These are phyloP conservation scores for Nesidiocoris tenuis DNA, from an alignment of 2,888 invertebrate genomes.

Conservation along the genomic window DNA sequence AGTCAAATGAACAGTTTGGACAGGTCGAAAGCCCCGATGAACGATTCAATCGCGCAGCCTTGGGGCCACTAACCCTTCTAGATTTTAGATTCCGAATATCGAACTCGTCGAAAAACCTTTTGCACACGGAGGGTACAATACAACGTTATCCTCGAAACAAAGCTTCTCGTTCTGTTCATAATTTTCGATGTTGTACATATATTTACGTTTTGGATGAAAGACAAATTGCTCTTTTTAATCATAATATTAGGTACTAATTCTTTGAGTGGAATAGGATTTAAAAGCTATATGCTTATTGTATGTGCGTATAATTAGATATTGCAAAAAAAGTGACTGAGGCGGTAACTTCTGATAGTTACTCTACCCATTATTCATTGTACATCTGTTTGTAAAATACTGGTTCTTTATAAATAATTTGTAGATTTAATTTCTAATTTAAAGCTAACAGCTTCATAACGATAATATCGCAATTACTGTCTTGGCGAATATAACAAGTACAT, in stretches of 20 bases:
- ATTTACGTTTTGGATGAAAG: slow-evolving; percentile 45
- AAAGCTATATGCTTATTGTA: slow-evolving; percentile 49
- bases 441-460: slow-evolving; percentile 47
- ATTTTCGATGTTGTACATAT: slow-evolving; percentile 37
- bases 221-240: slow-evolving; percentile 43
- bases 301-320: slow-evolving; percentile 48
- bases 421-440: slow-evolving; percentile 47
- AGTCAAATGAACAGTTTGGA: too few relatives aligned
- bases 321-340: slow-evolving; percentile 47
- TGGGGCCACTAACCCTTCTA: too few relatives aligned
- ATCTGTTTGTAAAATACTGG: slow-evolving; percentile 41
- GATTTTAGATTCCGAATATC: too few relatives aligned
- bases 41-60: too few relatives aligned
- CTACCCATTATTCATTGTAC: slow-evolving; percentile 42
- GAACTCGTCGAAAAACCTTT: too few relatives aligned
- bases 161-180: neutral
- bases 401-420: slow-evolving; percentile 47
- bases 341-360: slow-evolving; percentile 31
- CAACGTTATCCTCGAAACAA: neutral
- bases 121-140: too few relatives aligned
- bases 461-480: slow-evolving; percentile 37
- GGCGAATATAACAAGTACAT: slow-evolving; percentile 34
- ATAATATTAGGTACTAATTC: slow-evolving; percentile 49
- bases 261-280: slow-evolving; percentile 49
- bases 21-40: too few relatives aligned